Conservation (phyloP, 2,888 invertebrate genomes). For the Chrysina gloriosa region DNA sequence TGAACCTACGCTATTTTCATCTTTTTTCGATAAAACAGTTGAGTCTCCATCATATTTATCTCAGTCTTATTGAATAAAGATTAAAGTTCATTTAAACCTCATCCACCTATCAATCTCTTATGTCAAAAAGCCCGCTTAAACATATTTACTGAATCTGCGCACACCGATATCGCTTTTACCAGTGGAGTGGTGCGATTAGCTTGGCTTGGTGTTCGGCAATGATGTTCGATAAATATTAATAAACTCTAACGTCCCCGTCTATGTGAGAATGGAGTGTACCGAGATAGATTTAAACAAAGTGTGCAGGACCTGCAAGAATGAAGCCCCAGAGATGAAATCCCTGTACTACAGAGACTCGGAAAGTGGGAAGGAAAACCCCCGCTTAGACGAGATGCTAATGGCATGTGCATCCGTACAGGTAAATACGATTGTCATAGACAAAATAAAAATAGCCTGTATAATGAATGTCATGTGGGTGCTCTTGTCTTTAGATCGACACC, state of each 20-base stretch:
- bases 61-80: no score
- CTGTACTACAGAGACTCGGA: conserved; percentile 58
- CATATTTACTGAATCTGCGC: conserved; percentile 25
- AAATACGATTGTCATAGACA: conserved; percentile 41
- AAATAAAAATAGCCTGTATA: not conserved
- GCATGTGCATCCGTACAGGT: conserved; percentile 64
- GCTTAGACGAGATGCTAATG: conserved; percentile 67
- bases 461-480: not conserved
- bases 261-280: conserved; percentile 56
- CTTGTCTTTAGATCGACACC: conserved; percentile 58
- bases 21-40: no score
- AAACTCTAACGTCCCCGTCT: conserved; percentile 12
- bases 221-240: not conserved
- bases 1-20: no score
- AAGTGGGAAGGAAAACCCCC: conserved; percentile 59
- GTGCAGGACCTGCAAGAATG: conserved; percentile 61
- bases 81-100: no score
- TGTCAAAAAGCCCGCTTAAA: conserved; percentile 13
- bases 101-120: not conserved
- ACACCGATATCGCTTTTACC: conserved; percentile 6
- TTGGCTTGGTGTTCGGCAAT: conserved; percentile 16
- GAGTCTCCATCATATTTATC: no score
- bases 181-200: conserved; percentile 41
- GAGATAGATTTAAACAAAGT: conserved; percentile 59
- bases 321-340: conserved; percentile 59